These are phyloP conservation scores for Dryadula phaetusa DNA, from an alignment of 2,888 invertebrate genomes.

Conservation along the genomic window DNA sequence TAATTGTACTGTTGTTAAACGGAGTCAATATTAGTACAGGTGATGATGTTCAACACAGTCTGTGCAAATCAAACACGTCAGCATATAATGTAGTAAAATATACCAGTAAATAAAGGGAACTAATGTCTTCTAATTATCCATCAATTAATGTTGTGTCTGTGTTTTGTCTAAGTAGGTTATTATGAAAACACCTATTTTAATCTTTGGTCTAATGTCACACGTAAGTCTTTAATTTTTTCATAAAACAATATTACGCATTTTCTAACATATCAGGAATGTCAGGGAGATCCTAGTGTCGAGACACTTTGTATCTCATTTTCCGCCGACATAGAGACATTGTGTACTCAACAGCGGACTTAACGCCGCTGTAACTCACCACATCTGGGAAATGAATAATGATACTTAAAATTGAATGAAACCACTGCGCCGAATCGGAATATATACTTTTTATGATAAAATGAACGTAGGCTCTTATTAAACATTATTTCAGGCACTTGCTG, in stretches of 20 bases:
- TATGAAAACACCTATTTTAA: constrained; percentile 16
- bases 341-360: no score
- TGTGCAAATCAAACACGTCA: constrained; percentile 34
- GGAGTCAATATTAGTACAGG: constrained; percentile 37
- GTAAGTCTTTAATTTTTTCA: background rate
- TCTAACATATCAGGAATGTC: no score
- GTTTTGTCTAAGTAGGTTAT: background rate
- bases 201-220: constrained; percentile 8
- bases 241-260: no score
- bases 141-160: constrained; percentile 12
- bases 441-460: no score
- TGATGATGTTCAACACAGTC: constrained; percentile 21
- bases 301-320: no score
- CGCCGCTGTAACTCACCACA: no score
- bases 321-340: no score
- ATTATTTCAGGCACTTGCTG: constrained; percentile 62
- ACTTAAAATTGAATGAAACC: no score
- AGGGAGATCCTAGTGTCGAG: no score
- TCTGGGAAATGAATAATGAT: no score
- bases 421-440: no score
- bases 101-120: background rate
- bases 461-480: background rate
- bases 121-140: constrained; percentile 17
- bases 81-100: constrained; percentile 11
- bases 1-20: constrained; percentile 26